Conservation (phyloP, 1,140 invertebrate species). For the Drosophila lowei region DNA sequence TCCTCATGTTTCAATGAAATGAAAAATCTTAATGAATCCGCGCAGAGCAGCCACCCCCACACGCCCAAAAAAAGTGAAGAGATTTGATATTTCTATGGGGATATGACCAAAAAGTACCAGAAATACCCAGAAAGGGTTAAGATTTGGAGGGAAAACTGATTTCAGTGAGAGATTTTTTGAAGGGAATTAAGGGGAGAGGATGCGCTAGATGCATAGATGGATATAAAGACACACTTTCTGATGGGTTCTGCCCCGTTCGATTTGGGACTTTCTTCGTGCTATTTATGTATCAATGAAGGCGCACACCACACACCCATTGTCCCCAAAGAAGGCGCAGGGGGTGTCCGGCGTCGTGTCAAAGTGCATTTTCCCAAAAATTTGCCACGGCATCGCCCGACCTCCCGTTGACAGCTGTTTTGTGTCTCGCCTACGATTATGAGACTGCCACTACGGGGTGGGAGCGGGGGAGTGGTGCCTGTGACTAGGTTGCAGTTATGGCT, state of each 20-base stretch:
- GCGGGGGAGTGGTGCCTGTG: background rate
- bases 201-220: too few relatives aligned
- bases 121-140: too few relatives aligned
- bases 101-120: too few relatives aligned
- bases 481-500: conserved; percentile 39
- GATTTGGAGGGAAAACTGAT: too few relatives aligned
- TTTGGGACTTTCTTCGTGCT: conserved; percentile 3
- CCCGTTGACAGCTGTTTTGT: conserved; percentile 48
- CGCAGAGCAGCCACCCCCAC: conserved; percentile 5
- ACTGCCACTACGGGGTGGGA: too few relatives aligned
- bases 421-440: conserved; percentile 10
- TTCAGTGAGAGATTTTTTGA: too few relatives aligned
- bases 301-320: background rate
- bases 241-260: too few relatives aligned
- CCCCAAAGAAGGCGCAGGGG: background rate
- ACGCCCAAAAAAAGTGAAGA: background rate
- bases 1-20: conserved; percentile 56
- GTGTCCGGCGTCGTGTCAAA: conserved; percentile 8
- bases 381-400: conserved; percentile 7
- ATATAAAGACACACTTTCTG: too few relatives aligned
- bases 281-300: conserved; percentile 56
- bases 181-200: too few relatives aligned
- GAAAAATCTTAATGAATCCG: conserved; percentile 61
- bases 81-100: conserved; percentile 12
- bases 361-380: conserved; percentile 44